These are phyloP conservation scores for Noctua fimbriata DNA, from an alignment of 2,888 invertebrate species.

Conservation along the genomic window DNA sequence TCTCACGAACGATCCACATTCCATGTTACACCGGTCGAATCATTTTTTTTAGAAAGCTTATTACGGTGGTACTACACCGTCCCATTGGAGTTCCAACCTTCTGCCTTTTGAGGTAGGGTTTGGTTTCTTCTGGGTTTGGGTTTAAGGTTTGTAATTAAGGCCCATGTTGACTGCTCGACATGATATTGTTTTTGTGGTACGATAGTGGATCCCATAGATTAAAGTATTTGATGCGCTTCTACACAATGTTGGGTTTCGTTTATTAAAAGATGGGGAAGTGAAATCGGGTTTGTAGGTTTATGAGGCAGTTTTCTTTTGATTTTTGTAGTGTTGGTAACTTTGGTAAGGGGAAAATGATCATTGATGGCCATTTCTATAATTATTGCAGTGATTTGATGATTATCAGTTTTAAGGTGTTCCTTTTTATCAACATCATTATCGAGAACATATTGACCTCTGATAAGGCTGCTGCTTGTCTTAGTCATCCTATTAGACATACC, in stretches of 20 bases:
- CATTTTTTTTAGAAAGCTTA: slow-evolving; percentile 88
- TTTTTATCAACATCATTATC: background rate
- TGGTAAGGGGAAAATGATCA: background rate
- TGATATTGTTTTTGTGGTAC: slow-evolving; percentile 88
- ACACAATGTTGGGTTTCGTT: slow-evolving; percentile 63
- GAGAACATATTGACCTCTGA: background rate
- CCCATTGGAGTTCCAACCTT: slow-evolving; percentile 65
- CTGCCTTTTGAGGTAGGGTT: slow-evolving; percentile 51
- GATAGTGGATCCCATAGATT: slow-evolving; percentile 86
- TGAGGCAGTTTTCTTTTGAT: slow-evolving; percentile 3
- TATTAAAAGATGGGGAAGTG: slow-evolving; percentile 59
- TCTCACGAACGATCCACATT: slow-evolving; percentile 84
- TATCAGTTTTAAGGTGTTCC: background rate
- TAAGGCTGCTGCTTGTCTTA: background rate
- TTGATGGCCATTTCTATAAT: background rate
- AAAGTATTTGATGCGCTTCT: slow-evolving; percentile 78
- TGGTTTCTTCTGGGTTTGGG: slow-evolving; percentile 52
- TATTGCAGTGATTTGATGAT: background rate
- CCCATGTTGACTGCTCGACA: slow-evolving; percentile 80
- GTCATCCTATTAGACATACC: no score
- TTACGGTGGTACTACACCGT: slow-evolving; percentile 67
- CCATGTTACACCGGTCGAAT: slow-evolving; percentile 82
- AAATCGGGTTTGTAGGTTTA: slow-evolving; percentile 27
- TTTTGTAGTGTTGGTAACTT: background rate
- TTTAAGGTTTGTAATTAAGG: slow-evolving; percentile 84